A percentile compares a stretch with the other conserved stretches of the same genome.
phyloP scores from a whole-genome alignment of 2,888 invertebrate genomes.

The Chorisops tibialis region DNA sequence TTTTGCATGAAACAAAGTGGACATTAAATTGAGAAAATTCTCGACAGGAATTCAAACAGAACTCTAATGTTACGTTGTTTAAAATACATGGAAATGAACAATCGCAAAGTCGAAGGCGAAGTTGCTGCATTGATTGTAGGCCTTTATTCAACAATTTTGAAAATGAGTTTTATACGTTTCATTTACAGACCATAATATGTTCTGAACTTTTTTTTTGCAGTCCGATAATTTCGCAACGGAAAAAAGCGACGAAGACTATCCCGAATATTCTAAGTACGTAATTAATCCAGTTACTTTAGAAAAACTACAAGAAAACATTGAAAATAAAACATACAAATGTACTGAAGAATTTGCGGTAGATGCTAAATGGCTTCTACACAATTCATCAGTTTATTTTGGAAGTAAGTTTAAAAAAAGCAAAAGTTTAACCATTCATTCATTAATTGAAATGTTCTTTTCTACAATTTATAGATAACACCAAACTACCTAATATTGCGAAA shows the following conservation, averaged over 20 bases:
- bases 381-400: slow-evolving; percentile 86
- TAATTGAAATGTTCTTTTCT: too few relatives aligned
- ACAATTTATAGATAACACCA: slow-evolving; percentile 64
- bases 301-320: slow-evolving; percentile 72
- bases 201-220: slow-evolving; percentile 52
- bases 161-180: background rate
- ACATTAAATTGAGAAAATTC: too few relatives aligned
- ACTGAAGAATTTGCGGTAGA: slow-evolving; percentile 88
- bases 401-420: slow-evolving; percentile 58
- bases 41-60: too few relatives aligned
- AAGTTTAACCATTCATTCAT: background rate
- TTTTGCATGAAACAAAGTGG: too few relatives aligned
- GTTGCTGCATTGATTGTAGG: too few relatives aligned
- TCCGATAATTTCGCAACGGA: slow-evolving; percentile 75
- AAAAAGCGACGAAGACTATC: slow-evolving; percentile 67
- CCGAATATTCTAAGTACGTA: slow-evolving; percentile 77
- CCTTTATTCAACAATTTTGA: too few relatives aligned
- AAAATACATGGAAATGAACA: too few relatives aligned
- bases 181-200: background rate
- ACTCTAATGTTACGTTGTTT: too few relatives aligned
- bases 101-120: too few relatives aligned
- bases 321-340: slow-evolving; percentile 72
- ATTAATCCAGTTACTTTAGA: slow-evolving; percentile 84
- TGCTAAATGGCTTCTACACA: slow-evolving; percentile 91
- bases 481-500: slow-evolving; percentile 73